Evolutionary conservation across 2,113 vertebrate species (phyloP).

Genomic region (Phrynosoma blainvillii): DNA sequence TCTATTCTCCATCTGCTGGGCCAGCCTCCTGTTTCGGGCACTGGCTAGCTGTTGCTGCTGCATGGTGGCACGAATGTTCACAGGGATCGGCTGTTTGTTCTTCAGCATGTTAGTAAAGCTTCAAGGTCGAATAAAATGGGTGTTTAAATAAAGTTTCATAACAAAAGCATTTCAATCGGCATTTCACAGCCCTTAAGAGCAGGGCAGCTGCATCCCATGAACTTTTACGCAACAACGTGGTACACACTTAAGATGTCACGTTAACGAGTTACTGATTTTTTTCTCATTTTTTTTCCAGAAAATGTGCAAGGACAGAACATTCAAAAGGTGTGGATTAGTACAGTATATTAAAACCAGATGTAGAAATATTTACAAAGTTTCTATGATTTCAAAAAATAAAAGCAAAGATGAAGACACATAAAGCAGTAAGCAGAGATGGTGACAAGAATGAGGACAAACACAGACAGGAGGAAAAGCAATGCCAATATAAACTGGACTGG

Average conservation of each 20-base stretch:
- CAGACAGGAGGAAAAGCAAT: constrained; percentile 24
- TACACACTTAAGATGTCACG: constrained; percentile 59
- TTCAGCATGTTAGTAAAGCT: constrained; percentile 99
- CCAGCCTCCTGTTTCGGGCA: constrained; percentile 96
- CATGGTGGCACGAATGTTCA: constrained; percentile 97
- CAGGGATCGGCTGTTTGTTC: constrained; percentile 98
- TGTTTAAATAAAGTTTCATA: constrained; percentile 81
- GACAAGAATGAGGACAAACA: neutral
- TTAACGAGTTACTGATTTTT: constrained; percentile 58
- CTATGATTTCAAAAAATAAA: constrained; percentile 65
- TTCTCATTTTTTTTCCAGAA: constrained; percentile 53
- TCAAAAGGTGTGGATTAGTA: constrained; percentile 63
- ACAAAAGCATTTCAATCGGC: constrained; percentile 77
- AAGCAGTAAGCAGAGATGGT: neutral
- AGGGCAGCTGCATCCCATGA: constrained; percentile 78
- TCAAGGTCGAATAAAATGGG: constrained; percentile 92
- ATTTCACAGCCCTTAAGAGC: constrained; percentile 77
- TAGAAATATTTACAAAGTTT: constrained; percentile 46
- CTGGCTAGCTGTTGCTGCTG: constrained; percentile 97
- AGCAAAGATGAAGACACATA: constrained; percentile 55
- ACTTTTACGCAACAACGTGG: constrained; percentile 69
- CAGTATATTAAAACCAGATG: constrained; percentile 60
- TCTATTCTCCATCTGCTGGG: constrained; percentile 99
- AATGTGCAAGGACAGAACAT: constrained; percentile 72
- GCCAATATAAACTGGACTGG: neutral